phyloP scores from a whole-genome alignment of 2,888 invertebrate genomes.

The Deroplatys truncata region DNA sequence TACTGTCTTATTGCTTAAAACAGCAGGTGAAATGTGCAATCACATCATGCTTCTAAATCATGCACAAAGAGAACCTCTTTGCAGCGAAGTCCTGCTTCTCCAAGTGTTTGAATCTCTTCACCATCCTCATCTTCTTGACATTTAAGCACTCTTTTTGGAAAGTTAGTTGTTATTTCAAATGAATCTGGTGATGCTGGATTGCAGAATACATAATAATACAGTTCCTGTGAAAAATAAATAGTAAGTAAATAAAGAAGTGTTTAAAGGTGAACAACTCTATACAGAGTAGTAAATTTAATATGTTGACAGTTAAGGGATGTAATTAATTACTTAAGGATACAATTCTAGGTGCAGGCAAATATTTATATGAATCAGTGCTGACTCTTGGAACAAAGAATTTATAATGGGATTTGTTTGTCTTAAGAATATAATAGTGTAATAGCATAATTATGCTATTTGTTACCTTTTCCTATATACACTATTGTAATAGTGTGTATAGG shows the following conservation, averaged over 20 bases:
- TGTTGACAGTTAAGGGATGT: not conserved
- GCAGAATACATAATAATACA: slow-evolving; percentile 93
- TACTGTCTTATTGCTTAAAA: not conserved
- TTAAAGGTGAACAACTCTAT: not conserved
- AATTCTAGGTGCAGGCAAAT: too few relatives aligned
- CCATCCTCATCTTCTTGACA: slow-evolving; percentile 53
- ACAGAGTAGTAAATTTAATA: not conserved
- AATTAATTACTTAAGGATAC: too few relatives aligned
- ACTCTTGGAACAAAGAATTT: too few relatives aligned
- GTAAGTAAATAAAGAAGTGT: not conserved
- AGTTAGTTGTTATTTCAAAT: slow-evolving; percentile 94
- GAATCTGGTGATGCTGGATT: slow-evolving; percentile 88
- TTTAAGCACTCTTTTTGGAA: slow-evolving; percentile 80
- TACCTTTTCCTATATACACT: too few relatives aligned
- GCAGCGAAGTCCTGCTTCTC: slow-evolving; percentile 78
- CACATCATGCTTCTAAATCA: slow-evolving; percentile 72
- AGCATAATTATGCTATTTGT: too few relatives aligned
- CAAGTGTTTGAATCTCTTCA: slow-evolving; percentile 56
- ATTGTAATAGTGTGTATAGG: too few relatives aligned
- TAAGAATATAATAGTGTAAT: too few relatives aligned
- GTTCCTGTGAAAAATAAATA: slow-evolving; percentile 61
- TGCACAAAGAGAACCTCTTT: slow-evolving; percentile 92
- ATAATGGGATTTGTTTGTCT: too few relatives aligned
- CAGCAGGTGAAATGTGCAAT: not conserved
- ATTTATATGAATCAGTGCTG: too few relatives aligned